phyloP scores from a whole-genome alignment of 2,888 invertebrate species.

The Campopleginae sp. region DNA sequence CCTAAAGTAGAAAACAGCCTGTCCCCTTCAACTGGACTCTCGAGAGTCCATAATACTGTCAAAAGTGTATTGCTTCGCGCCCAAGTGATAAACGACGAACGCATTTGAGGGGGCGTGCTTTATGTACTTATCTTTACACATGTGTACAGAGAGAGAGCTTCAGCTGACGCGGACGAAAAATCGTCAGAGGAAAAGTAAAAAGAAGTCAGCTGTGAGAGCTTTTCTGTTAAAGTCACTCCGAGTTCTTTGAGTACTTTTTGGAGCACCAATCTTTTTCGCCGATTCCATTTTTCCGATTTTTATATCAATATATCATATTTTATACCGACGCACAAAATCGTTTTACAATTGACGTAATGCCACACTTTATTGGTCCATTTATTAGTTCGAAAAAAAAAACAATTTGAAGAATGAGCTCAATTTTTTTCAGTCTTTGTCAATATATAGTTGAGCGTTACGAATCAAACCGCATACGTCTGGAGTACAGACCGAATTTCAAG shows the following conservation, averaged over 20 bases:
- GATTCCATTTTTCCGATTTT: neutral
- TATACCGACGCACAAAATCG: neutral
- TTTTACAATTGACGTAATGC: neutral
- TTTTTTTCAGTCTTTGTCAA: neutral
- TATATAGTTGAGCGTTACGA: neutral
- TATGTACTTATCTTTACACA: constrained; percentile 13
- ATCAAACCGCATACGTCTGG: too few species aligned
- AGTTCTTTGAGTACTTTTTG: neutral
- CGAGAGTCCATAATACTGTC: constrained; percentile 3
- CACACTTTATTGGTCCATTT: neutral
- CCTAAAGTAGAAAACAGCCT: constrained; percentile 27
- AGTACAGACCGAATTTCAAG: neutral
- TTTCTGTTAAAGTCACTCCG: neutral
- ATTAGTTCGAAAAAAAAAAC: neutral
- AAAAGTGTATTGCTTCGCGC: constrained; percentile 14
- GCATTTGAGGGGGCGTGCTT: constrained; percentile 7
- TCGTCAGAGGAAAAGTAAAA: neutral
- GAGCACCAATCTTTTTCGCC: constrained; percentile 3
- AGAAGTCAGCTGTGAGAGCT: constrained; percentile 6
- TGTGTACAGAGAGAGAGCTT: neutral
- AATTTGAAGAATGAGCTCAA: neutral
- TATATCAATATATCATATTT: neutral
- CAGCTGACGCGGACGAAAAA: neutral
- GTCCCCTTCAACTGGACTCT: constrained; percentile 46
- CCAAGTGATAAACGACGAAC: constrained; percentile 37